Base-by-base conservation (phyloP, 2,797 vertebrate species). In the Microctenopoma lineatum region DNA sequence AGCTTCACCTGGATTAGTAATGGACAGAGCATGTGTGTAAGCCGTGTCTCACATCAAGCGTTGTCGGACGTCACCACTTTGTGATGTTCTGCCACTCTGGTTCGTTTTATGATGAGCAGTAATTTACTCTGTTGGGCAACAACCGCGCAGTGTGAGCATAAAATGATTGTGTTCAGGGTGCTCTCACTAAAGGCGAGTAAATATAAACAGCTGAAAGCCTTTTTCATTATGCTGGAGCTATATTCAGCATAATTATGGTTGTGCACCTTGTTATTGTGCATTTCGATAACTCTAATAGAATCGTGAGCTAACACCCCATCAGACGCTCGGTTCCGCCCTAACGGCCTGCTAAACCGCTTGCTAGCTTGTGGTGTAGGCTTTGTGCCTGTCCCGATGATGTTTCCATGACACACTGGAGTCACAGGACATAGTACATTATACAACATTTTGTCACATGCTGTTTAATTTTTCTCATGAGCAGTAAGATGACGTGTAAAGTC, bases 171-270 rank as follows among this genome's bases (percentile, higher is more conserved):
- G 64, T 50, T 75, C 52, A 41, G 16, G 42, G 12, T 25, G 47
- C 7, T 67, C 1, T 63, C 50, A 71, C 18, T 66, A 66, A 57
- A 39, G 45, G 34, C 16, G 58, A 65, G 64, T 53, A 60, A 63
- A 66, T 36, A 51, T 45, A 75, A 70, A 76, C 52, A 1, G 52
- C 69, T 70, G 48, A 26, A 61, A 70, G 69, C 27, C 26, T 5
- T 59, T 29, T 65, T 66, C 32, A 9, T 42, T 59, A 3, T 54
- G 27, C 56, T 54, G 50, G 12, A 55, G 52, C 25, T 34, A 3
- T 58, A 25, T 55, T 34, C 32, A 34, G 32, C 32, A 8, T 39
- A 42, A 53, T 68, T 27, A 62, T 15, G 5, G 39, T 16, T 41
- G 25, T 50, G 53, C 38, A 16, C 12, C 39, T 46, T 18, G 38